Percentiles rank a stretch among this genome's conserved stretches.
These are phyloP conservation scores for Emberiza fucata DNA, from an alignment of 2,113 vertebrate species.

Conservation along the genomic window DNA sequence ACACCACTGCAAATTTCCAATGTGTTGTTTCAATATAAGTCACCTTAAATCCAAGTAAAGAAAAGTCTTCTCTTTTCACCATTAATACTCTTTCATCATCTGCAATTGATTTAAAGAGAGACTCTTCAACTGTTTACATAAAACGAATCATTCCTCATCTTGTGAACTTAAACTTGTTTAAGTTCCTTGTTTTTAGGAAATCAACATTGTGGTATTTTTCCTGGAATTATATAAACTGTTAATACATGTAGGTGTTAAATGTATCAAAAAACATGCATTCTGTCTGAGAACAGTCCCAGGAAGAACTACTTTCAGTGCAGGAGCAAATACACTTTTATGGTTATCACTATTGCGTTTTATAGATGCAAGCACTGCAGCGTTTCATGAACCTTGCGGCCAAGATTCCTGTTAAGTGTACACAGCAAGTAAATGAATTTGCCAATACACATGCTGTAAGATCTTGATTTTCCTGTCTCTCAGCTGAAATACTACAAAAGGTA, in stretches of 20 bases:
- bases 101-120: conserved; percentile 24
- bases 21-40: not conserved
- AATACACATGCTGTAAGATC: not conserved
- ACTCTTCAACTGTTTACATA: conserved; percentile 7
- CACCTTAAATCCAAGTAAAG: not conserved
- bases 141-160: not conserved
- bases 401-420: not conserved
- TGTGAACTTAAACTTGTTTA: not conserved
- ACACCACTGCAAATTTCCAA: not conserved
- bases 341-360: not conserved
- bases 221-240: not conserved
- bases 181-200: not conserved
- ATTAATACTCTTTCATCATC: not conserved
- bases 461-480: not conserved
- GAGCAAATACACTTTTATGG: not conserved
- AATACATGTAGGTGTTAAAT: not conserved
- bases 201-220: not conserved
- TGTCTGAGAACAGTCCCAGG: not conserved
- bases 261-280: not conserved
- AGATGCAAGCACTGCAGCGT: not conserved
- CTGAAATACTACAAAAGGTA: not conserved
- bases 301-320: not conserved
- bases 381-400: not conserved
- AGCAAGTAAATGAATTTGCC: not conserved
- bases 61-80: not conserved